Conservation (phyloP, 2,888 invertebrate genomes). For the Toxonevra muliebris region DNA sequence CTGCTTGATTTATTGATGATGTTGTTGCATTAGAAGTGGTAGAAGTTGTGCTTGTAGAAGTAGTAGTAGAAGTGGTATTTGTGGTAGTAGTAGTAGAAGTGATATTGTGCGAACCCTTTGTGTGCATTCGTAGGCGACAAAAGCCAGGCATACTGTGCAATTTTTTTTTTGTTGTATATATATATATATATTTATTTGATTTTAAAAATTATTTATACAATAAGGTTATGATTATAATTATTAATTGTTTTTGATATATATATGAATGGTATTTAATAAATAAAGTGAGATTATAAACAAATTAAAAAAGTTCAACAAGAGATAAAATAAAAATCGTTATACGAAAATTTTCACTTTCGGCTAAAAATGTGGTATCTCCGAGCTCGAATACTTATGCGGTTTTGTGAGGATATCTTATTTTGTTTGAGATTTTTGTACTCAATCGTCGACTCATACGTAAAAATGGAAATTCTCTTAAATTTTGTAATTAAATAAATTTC, state of each 20-base stretch:
- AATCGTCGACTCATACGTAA: too few relatives aligned
- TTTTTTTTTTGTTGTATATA: conserved; percentile 44
- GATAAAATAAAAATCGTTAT: too few relatives aligned
- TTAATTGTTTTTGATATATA: conserved; percentile 33
- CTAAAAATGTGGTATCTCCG: too few relatives aligned
- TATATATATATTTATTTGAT: conserved; percentile 34
- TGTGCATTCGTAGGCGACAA: conserved; percentile 96
- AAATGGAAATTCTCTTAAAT: too few relatives aligned
- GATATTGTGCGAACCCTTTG: conserved; percentile 73
- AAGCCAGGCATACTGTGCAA: conserved; percentile 94
- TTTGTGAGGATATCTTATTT: too few relatives aligned
- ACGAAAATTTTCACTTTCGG: too few relatives aligned
- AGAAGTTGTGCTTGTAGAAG: conserved; percentile 55
- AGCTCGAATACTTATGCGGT: too few relatives aligned
- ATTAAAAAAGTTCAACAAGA: too few relatives aligned
- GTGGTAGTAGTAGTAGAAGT: conserved; percentile 61
- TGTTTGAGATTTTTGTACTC: too few relatives aligned
- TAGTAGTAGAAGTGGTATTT: conserved; percentile 53
- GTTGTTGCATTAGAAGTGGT: conserved; percentile 48
- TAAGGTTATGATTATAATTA: conserved; percentile 37
- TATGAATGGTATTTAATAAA: neutral
- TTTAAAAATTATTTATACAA: conserved; percentile 26
- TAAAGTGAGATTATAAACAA: neutral
- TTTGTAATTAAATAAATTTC: too few relatives aligned
- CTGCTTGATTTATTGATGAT: conserved; percentile 39